These are phyloP conservation scores for Nyctibius grandis DNA, from an alignment of 2,797 vertebrate species.

Conservation along the genomic window DNA sequence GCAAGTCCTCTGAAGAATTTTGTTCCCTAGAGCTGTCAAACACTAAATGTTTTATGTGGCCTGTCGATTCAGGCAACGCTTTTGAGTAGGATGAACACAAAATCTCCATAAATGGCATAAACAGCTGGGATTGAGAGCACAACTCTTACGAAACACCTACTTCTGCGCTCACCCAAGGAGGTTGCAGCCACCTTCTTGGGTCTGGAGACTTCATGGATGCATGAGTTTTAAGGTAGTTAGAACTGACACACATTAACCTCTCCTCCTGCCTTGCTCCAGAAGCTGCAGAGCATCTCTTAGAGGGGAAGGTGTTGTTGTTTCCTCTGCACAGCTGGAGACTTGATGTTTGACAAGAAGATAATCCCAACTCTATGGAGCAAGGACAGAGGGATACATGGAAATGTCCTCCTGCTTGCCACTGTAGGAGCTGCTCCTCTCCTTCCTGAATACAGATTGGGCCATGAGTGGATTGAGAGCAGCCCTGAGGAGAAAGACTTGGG, in stretches of 20 bases:
- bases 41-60: neutral
- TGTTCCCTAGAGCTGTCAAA: neutral
- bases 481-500: neutral
- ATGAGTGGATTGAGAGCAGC: neutral
- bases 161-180: accelerated
- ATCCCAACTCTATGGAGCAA: accelerated
- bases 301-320: neutral
- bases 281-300: neutral
- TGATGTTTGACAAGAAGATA: neutral
- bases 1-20: neutral
- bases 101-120: neutral
- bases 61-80: accelerated
- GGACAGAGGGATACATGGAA: neutral
- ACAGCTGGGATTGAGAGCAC: neutral
- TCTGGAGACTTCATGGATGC: neutral
- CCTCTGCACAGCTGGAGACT: accelerated
- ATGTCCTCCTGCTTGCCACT: neutral
- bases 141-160: accelerated
- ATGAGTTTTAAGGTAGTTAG: neutral
- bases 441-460: accelerated
- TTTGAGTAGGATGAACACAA: neutral
- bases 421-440: neutral
- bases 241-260: accelerated
- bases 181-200: neutral
- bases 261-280: neutral